A percentile compares a stretch with the other conserved stretches of the same genome.
Conservation (phyloP, 1,140 invertebrate species). For the Cheumatopsyche charites region DNA sequence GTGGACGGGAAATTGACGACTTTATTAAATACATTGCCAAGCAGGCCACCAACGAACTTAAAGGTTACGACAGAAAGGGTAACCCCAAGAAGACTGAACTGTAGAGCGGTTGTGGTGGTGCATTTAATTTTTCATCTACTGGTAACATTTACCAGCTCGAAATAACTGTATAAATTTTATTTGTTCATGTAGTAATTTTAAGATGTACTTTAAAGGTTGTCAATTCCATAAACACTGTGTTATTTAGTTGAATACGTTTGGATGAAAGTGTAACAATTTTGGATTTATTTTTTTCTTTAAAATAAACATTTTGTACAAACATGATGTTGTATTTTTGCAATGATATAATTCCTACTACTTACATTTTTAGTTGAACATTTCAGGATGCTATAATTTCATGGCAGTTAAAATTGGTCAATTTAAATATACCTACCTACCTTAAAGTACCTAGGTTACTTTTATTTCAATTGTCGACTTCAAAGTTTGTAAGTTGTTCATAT, state of each 20-base stretch:
- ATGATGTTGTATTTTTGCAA: constrained; percentile 24
- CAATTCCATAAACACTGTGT: constrained; percentile 46
- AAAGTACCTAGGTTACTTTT: no score
- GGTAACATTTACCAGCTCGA: constrained; percentile 48
- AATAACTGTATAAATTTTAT: constrained; percentile 36
- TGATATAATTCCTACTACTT: no score
- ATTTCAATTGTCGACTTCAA: no score
- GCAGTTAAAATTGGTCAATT: no score
- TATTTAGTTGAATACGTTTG: constrained; percentile 32
- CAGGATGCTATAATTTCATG: no score
- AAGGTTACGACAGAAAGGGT: constrained; percentile 87
- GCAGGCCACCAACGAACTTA: constrained; percentile 87
- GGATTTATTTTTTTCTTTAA: constrained; percentile 38
- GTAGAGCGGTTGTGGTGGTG: constrained; percentile 50
- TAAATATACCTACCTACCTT: no score
- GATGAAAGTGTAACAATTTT: constrained; percentile 29
- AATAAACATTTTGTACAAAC: constrained; percentile 40
- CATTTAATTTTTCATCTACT: constrained; percentile 37
- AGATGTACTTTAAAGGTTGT: constrained; percentile 41
- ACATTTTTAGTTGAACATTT: no score
- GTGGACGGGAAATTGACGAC: constrained; percentile 92
- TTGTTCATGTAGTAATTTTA: constrained; percentile 34
- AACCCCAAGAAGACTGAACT: constrained; percentile 81
- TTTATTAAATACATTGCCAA: constrained; percentile 97
- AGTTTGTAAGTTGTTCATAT: no score